A percentile compares a stretch with the other conserved stretches of the same genome.
Evolutionary conservation across 2,888 invertebrate genomes (phyloP).

Genomic region (Drosophila helvetica): DNA sequence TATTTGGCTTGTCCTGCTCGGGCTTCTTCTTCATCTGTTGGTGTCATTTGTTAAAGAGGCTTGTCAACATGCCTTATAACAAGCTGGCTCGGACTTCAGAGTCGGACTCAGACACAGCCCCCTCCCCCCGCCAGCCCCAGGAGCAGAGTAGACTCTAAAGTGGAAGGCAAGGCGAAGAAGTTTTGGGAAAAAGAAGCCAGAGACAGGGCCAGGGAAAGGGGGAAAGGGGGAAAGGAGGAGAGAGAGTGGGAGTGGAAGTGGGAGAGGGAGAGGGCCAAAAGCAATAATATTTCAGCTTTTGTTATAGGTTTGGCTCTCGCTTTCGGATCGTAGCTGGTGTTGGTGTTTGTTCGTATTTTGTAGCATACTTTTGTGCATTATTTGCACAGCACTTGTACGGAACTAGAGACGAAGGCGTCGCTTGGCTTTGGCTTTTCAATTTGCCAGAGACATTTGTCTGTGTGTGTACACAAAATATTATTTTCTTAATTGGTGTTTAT

Average conservation of each 20-base stretch:
- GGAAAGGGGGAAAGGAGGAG: too few species aligned
- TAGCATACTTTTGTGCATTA: constrained; percentile 77
- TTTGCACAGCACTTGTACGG: constrained; percentile 75
- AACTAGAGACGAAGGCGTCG: constrained; percentile 45
- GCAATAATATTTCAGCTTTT: constrained; percentile 79
- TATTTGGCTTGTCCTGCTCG: constrained; percentile 71
- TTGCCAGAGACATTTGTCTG: constrained; percentile 65
- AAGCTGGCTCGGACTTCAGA: constrained; percentile 72
- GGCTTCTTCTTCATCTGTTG: constrained; percentile 68
- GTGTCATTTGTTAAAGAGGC: constrained; percentile 83
- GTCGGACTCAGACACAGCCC: constrained; percentile 38
- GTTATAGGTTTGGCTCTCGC: constrained; percentile 66
- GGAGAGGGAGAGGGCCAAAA: constrained; percentile 28
- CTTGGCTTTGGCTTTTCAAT: constrained; percentile 65
- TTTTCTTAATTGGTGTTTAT: constrained; percentile 80
- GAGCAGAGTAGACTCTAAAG: constrained; percentile 17
- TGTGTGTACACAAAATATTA: constrained; percentile 77
- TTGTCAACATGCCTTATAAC: constrained; percentile 82
- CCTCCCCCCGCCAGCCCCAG: constrained; percentile 9
- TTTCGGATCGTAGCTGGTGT: constrained; percentile 16
- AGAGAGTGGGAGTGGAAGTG: too few species aligned
- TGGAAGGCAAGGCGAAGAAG: constrained; percentile 28
- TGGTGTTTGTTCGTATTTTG: constrained; percentile 71
- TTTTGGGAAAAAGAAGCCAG: constrained; percentile 18
- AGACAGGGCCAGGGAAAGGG: neutral